Conservation (phyloP, 2,113 vertebrate genomes). For the Gila orcuttii region DNA sequence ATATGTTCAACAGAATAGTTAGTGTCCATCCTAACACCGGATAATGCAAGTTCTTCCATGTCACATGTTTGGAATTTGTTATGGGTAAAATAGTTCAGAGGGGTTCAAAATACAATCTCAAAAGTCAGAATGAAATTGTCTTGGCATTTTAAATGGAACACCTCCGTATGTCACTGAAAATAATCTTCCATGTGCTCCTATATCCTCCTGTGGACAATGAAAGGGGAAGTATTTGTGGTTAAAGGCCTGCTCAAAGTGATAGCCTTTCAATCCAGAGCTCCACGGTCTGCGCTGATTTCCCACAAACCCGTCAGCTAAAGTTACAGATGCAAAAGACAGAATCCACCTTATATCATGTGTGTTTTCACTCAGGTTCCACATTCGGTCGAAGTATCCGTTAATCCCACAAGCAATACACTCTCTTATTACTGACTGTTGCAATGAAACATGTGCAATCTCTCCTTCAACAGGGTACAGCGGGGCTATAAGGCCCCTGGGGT, state of each 20-base stretch:
- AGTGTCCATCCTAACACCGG: conserved; percentile 7
- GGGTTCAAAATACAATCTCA: conserved; percentile 63
- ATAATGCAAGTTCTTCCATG: conserved; percentile 61
- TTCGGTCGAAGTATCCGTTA: conserved; percentile 49
- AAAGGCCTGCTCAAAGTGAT: conserved; percentile 38
- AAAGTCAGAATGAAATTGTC: conserved; percentile 64
- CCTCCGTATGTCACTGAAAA: conserved; percentile 68
- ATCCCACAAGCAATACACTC: conserved; percentile 58
- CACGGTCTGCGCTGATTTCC: conserved; percentile 64
- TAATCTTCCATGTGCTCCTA: conserved; percentile 58
- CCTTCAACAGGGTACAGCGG: background rate
- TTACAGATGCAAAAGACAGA: conserved; percentile 72
- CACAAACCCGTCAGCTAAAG: conserved; percentile 66
- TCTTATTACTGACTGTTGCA: conserved; percentile 52
- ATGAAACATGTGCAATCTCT: conserved; percentile 17
- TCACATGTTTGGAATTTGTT: conserved; percentile 64
- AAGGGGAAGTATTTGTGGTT: conserved; percentile 56
- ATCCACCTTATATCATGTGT: conserved; percentile 60
- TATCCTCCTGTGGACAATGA: conserved; percentile 41
- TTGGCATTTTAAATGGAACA: conserved; percentile 77
- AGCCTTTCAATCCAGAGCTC: conserved; percentile 62
- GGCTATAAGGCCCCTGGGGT: conserved; percentile 15
- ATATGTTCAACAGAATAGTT: conserved; percentile 31
- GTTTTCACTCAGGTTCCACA: conserved; percentile 60
- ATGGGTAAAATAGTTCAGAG: conserved; percentile 59